phyloP scores from a whole-genome alignment of 1,140 invertebrate genomes.

The Drosophila navojoa region DNA sequence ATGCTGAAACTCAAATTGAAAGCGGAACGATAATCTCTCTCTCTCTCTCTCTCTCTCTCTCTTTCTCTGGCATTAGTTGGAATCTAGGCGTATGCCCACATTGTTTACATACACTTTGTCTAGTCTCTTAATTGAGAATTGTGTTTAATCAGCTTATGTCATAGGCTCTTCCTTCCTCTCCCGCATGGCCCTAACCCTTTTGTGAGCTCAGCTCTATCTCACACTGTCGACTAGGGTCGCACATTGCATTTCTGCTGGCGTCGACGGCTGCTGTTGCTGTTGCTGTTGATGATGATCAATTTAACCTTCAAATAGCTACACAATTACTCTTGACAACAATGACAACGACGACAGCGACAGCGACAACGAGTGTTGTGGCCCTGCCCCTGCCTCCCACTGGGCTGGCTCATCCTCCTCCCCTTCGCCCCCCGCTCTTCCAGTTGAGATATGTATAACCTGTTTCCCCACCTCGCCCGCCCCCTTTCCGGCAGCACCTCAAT shows the following conservation, averaged over 20 bases:
- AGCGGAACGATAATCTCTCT: not conserved
- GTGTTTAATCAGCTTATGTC: constrained; percentile 44
- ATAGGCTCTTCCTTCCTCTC: not conserved
- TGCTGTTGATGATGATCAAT: constrained; percentile 63
- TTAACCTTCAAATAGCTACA: constrained; percentile 70
- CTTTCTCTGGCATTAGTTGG: not conserved
- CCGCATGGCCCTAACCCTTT: constrained; percentile 3
- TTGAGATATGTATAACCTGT: constrained; percentile 29
- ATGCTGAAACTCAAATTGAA: not conserved
- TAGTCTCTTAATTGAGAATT: constrained; percentile 27
- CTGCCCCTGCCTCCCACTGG: too few species aligned
- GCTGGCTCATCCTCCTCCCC: too few species aligned
- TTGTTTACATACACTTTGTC: constrained; percentile 8
- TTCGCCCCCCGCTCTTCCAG: not conserved
- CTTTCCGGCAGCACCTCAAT: constrained; percentile 12
- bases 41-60: not conserved
- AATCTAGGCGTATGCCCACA: not conserved
- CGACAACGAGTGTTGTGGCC: constrained; percentile 15
- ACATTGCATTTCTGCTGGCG: constrained; percentile 43
- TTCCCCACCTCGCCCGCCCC: not conserved
- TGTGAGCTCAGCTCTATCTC: not conserved
- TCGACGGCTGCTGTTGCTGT: constrained; percentile 18
- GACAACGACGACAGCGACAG: constrained; percentile 29
- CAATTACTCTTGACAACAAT: constrained; percentile 48
- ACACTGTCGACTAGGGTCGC: constrained; percentile 1